Evolutionary conservation across 2,113 vertebrate species (phyloP).

Genomic region (Diadophis punctatus): DNA sequence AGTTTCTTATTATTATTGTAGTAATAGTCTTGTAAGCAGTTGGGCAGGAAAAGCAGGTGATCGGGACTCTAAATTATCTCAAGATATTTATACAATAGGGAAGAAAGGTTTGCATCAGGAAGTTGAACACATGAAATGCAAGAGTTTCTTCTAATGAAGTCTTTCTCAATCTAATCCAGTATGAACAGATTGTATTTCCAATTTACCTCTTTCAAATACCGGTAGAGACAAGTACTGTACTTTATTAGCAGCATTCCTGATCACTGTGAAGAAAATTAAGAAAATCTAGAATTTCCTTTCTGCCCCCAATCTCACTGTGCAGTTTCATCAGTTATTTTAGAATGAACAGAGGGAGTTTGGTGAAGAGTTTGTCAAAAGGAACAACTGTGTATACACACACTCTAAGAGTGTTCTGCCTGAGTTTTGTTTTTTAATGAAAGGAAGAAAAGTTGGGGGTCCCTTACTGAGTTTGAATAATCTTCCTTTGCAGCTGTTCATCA

Average conservation of each 20-base stretch:
- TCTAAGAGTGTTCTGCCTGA: background rate
- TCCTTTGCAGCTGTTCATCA: conserved; percentile 18
- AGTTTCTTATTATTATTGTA: background rate
- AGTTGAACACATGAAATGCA: background rate
- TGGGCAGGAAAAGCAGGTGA: background rate
- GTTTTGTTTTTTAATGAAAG: conserved; percentile 5
- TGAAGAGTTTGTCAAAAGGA: background rate
- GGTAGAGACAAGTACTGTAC: background rate
- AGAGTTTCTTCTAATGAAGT: background rate
- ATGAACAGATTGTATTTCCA: background rate
- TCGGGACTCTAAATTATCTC: background rate
- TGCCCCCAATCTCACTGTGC: background rate
- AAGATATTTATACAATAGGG: background rate
- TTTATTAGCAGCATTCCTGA: background rate
- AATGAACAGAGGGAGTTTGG: background rate
- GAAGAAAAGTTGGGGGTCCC: conserved; percentile 16
- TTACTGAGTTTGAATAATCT: conserved; percentile 13
- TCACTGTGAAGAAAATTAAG: background rate
- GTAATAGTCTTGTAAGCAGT: background rate
- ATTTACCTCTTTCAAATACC: background rate
- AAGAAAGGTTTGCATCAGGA: background rate
- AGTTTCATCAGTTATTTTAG: background rate
- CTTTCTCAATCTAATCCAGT: background rate
- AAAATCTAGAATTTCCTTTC: background rate
- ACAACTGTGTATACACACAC: background rate